These are phyloP conservation scores for Leucoma salicis DNA, from an alignment of 2,888 invertebrate species.

Conservation along the genomic window DNA sequence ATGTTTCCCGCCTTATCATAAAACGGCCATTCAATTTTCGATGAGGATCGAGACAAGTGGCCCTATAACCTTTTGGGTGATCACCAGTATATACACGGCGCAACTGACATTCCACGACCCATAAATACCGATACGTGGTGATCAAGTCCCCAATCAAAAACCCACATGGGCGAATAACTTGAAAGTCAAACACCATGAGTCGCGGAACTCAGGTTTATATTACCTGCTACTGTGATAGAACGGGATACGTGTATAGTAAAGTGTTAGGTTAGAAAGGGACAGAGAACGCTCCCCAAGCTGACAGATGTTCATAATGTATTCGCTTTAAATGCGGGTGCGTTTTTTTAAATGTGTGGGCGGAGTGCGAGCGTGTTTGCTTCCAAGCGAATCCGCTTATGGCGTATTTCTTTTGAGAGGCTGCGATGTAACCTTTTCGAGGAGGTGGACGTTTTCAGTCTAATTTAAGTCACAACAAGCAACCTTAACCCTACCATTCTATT, in stretches of 20 bases:
- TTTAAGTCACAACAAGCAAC: too few relatives aligned
- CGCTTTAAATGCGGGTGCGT: conserved; percentile 67
- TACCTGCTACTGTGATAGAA: conserved; percentile 42
- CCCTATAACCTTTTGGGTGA: too few relatives aligned
- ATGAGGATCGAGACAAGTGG: too few relatives aligned
- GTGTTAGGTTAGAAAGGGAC: conserved; percentile 28
- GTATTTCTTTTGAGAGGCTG: too few relatives aligned
- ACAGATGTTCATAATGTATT: conserved; percentile 69
- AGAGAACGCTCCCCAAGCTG: conserved; percentile 38
- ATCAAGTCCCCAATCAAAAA: background rate
- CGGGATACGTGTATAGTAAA: conserved; percentile 24
- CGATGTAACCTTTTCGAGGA: too few relatives aligned
- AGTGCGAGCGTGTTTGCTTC: conserved; percentile 28
- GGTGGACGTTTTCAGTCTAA: too few relatives aligned
- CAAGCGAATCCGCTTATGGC: conserved; percentile 4
- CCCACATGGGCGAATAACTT: conserved; percentile 4
- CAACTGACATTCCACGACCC: too few relatives aligned
- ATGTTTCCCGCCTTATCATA: too few relatives aligned
- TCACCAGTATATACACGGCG: too few relatives aligned
- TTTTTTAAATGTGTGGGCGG: conserved; percentile 43
- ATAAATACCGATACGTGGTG: too few relatives aligned
- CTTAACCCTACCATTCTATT: too few relatives aligned
- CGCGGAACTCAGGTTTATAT: conserved; percentile 48
- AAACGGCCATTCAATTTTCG: too few relatives aligned
- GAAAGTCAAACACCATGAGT: conserved; percentile 19